A percentile compares a stretch with the other conserved stretches of the same genome.
Evolutionary conservation across 2,888 invertebrate genomes (phyloP).

Genomic region (Caenorhabditis doughertyi): DNA sequence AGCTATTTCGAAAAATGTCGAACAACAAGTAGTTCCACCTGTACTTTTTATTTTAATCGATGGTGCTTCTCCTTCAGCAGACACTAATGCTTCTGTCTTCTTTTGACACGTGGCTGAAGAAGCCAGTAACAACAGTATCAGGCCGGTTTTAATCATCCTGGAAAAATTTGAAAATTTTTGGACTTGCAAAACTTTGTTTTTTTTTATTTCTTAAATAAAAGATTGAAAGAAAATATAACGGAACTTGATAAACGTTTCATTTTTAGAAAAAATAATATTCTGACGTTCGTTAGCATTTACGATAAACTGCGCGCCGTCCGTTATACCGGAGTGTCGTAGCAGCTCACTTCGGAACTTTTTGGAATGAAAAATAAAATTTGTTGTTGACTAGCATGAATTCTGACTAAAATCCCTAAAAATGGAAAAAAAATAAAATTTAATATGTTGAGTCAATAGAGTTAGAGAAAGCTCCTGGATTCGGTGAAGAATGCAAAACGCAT

Average conservation of each 20-base stretch:
- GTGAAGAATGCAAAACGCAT: too few species aligned
- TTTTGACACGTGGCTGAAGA: slow-evolving; percentile 42
- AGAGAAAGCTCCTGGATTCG: too few species aligned
- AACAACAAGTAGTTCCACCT: slow-evolving; percentile 1
- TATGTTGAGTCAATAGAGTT: too few species aligned
- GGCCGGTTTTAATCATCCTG: slow-evolving; percentile 54
- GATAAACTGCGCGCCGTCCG: slow-evolving; percentile 35
- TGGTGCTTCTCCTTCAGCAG: slow-evolving; percentile 47
- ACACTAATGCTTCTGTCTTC: slow-evolving; percentile 36
- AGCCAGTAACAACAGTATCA: slow-evolving; percentile 35
- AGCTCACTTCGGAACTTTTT: not conserved
- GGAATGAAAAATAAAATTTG: not conserved
- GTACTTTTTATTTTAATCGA: slow-evolving; percentile 43
- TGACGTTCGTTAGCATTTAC: slow-evolving; percentile 55
- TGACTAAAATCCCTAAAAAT: too few species aligned
- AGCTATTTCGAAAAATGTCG: too few species aligned
- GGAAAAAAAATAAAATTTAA: too few species aligned
- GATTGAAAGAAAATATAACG: not conserved
- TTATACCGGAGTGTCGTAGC: slow-evolving; percentile 44
- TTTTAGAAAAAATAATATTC: slow-evolving; percentile 4
- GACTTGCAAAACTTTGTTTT: not conserved
- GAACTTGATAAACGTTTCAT: not conserved
- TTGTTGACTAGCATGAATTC: too few species aligned
- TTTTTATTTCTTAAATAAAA: not conserved
- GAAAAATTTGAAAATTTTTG: not conserved